Conservation (phyloP, 2,888 invertebrate genomes). For the Rhaphigaster nebulosa region DNA sequence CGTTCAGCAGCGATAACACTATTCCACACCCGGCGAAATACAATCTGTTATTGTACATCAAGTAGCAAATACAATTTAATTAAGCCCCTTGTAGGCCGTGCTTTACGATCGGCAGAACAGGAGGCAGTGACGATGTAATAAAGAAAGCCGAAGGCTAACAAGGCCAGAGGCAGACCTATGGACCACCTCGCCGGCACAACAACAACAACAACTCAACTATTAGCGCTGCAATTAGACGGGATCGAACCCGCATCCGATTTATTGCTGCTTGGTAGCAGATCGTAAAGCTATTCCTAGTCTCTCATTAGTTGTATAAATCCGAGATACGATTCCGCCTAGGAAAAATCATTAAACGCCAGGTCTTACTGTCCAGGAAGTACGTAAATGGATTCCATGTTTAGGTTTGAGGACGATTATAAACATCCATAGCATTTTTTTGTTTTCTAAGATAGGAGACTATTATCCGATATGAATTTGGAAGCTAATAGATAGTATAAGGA, state of each 20-base stretch:
- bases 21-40: not conserved
- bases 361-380: not conserved
- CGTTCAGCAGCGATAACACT: not conserved
- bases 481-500: too few species aligned
- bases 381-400: too few species aligned
- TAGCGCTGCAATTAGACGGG: not conserved
- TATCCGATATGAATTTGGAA: too few species aligned
- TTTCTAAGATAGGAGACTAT: too few species aligned
- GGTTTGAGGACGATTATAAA: not conserved
- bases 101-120: not conserved
- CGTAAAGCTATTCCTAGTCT: not conserved
- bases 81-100: slow-evolving; percentile 13
- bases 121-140: not conserved
- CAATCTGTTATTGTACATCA: slow-evolving; percentile 5
- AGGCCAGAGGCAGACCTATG: slow-evolving; percentile 4
- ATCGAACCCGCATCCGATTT: not conserved
- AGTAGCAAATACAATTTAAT: slow-evolving; percentile 41
- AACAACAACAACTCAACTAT: not conserved
- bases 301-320: not conserved
- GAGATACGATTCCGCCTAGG: not conserved
- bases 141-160: not conserved
- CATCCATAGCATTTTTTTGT: too few species aligned
- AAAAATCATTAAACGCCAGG: not conserved
- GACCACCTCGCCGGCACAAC: not conserved
- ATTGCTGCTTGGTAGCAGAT: not conserved